Conservation (phyloP, 2,888 invertebrate genomes). For the Morpho deidamia region DNA sequence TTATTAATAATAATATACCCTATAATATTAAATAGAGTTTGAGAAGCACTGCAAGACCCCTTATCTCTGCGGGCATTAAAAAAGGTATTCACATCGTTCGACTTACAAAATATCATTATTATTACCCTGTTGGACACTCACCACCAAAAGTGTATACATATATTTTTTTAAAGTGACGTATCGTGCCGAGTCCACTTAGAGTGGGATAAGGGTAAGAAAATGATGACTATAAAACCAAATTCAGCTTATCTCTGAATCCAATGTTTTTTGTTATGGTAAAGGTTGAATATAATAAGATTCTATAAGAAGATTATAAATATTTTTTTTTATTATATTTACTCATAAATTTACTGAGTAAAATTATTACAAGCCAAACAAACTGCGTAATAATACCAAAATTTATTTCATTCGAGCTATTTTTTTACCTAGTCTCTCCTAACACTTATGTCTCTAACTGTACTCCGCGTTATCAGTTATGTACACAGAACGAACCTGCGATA, state of each 20-base stretch:
- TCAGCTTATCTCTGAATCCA: too few species aligned
- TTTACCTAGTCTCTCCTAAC: background rate
- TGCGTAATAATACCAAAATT: slow-evolving; percentile 1
- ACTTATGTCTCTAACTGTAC: slow-evolving; percentile 7
- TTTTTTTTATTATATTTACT: too few species aligned
- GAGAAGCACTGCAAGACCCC: slow-evolving; percentile 12
- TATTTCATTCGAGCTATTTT: background rate
- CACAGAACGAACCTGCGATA: slow-evolving; percentile 60
- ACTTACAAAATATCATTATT: slow-evolving; percentile 41
- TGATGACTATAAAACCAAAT: too few species aligned
- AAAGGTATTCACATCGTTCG: slow-evolving; percentile 39
- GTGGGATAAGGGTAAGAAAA: too few species aligned
- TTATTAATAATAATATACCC: too few species aligned
- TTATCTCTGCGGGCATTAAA: slow-evolving; percentile 42
- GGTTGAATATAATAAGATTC: too few species aligned
- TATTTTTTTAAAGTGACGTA: too few species aligned
- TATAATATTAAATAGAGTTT: background rate
- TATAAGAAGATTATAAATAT: too few species aligned
- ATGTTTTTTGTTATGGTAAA: too few species aligned
- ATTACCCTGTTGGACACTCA: slow-evolving; percentile 37
- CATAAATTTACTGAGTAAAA: too few species aligned
- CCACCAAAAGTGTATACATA: slow-evolving; percentile 18
- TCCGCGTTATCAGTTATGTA: slow-evolving; percentile 61
- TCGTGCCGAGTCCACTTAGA: too few species aligned
- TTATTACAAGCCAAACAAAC: too few species aligned